Percentiles rank a stretch among this genome's conserved stretches.
Conservation (phyloP, 2,888 invertebrate species). For the Mesorhabditis spiculigera region DNA sequence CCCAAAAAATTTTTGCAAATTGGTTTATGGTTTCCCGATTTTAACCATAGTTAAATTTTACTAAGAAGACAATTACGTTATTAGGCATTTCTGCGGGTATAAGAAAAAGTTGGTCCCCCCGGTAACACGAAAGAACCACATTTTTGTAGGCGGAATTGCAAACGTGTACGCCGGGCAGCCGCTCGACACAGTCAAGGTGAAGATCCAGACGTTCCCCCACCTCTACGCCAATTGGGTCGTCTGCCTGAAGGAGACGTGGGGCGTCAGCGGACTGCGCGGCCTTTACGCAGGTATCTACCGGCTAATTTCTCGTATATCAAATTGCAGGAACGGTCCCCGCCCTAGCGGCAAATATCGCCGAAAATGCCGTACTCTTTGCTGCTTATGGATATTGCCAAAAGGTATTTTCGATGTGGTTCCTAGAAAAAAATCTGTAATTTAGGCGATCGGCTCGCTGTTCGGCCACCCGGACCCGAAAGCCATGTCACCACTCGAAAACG, state of each 20-base stretch:
- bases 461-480: conserved; percentile 54
- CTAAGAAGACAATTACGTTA: background rate
- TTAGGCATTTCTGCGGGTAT: background rate
- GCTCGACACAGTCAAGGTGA: conserved; percentile 95
- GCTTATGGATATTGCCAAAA: conserved; percentile 94
- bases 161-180: conserved; percentile 95
- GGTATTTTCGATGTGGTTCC: conserved; percentile 9
- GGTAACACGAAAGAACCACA: no score
- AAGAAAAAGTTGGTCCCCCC: background rate
- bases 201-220: conserved; percentile 94
- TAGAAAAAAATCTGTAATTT: background rate
- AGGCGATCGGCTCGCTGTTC: conserved; percentile 63
- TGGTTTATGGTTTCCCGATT: no score
- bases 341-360: conserved; percentile 88
- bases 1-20: no score
- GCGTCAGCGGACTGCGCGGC: conserved; percentile 75
- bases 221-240: conserved; percentile 80
- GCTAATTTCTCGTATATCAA: background rate
- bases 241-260: conserved; percentile 80
- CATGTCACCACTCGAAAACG: conserved; percentile 50
- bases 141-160: conserved; percentile 76
- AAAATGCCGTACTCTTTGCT: conserved; percentile 93
- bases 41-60: no score
- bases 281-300: conserved; percentile 61
- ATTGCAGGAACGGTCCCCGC: conserved; percentile 83